Conservation (phyloP, 2,888 invertebrate species). For the Coenonympha glycerion region DNA sequence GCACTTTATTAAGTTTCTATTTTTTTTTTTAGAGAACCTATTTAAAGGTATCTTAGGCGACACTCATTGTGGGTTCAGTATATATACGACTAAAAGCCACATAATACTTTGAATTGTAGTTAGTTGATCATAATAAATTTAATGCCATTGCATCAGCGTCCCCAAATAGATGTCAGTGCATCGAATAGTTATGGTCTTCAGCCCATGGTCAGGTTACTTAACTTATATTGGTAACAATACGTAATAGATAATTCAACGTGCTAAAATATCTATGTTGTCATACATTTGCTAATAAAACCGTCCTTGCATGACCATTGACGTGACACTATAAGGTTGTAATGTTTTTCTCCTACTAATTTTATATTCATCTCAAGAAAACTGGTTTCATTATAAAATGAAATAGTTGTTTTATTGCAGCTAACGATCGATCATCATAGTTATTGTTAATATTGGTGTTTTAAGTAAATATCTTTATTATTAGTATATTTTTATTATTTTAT, state of each 20-base stretch:
- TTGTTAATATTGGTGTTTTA: not conserved
- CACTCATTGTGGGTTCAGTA: too few species aligned
- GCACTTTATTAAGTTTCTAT: too few species aligned
- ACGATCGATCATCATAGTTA: not conserved
- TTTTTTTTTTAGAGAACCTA: too few species aligned
- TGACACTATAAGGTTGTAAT: conserved; percentile 21
- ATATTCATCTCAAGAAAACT: conserved; percentile 12
- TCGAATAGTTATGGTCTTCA: not conserved
- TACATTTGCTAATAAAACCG: conserved; percentile 35
- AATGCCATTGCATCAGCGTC: too few species aligned
- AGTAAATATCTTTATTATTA: not conserved
- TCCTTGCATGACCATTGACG: conserved; percentile 36
- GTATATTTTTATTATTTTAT: not conserved
- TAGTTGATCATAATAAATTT: too few species aligned
- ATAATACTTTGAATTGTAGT: too few species aligned
- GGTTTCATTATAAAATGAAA: conserved; percentile 2
- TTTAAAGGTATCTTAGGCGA: not conserved
- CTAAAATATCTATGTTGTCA: conserved; percentile 15
- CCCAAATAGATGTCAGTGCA: too few species aligned
- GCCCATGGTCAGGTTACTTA: conserved; percentile 4
- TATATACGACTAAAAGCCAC: too few species aligned
- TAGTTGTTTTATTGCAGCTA: not conserved
- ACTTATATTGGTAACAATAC: conserved; percentile 8
- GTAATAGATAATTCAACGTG: conserved; percentile 6
- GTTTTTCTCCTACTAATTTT: conserved; percentile 28